Conservation (phyloP, 2,797 vertebrate species). For the Ibycter americanus region DNA sequence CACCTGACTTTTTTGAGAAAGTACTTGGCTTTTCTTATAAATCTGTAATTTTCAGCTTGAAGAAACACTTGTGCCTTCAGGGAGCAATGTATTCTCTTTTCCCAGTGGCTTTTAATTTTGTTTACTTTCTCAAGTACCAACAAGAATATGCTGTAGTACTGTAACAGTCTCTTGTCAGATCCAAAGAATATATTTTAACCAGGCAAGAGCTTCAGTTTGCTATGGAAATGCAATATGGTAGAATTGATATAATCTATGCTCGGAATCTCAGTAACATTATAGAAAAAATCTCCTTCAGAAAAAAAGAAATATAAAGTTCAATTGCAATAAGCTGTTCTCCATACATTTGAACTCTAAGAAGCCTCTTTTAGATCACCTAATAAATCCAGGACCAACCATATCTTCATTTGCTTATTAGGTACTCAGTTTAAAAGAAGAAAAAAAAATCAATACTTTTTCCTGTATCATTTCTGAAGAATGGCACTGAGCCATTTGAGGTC, state of each 20-base stretch:
- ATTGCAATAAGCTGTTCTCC: background rate
- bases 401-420: constrained; percentile 65
- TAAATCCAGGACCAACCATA: constrained; percentile 35
- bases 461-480: constrained; percentile 61
- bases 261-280: background rate
- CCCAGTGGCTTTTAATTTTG: constrained; percentile 70
- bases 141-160: constrained; percentile 48
- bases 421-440: constrained; percentile 36
- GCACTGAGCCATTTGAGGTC: constrained; percentile 60
- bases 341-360: background rate
- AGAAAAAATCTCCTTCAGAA: background rate
- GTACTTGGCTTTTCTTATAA: constrained; percentile 71
- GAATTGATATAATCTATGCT: background rate
- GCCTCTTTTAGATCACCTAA: constrained; percentile 1
- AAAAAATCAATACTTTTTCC: constrained; percentile 63
- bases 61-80: constrained; percentile 73
- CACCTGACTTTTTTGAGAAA: constrained; percentile 52
- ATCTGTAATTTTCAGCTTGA: constrained; percentile 80
- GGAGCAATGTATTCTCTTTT: constrained; percentile 72
- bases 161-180: constrained; percentile 11
- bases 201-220: background rate
- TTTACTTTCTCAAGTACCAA: constrained; percentile 74
- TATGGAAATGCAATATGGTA: background rate
- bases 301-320: background rate
- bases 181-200: constrained; percentile 10